These are phyloP conservation scores for Clostera curtula DNA, from an alignment of 2,888 invertebrate genomes.

Conservation along the genomic window DNA sequence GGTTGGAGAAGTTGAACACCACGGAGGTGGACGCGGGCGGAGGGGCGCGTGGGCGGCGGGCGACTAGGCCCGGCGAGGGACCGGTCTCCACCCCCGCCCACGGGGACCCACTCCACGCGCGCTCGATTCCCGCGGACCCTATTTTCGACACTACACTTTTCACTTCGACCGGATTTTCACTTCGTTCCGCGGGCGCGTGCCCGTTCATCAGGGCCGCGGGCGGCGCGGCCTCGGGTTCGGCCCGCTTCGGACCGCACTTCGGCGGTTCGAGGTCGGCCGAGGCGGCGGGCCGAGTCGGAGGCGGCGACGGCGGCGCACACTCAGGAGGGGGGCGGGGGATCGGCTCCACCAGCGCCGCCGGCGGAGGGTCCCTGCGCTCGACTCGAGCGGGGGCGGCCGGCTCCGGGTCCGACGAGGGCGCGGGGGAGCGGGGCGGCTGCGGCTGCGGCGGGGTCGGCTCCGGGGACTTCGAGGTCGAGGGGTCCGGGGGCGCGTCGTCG, in stretches of 20 bases:
- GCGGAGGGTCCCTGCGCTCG: conserved; percentile 62
- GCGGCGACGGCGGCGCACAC: conserved; percentile 5
- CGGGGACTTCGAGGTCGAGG: conserved; percentile 19
- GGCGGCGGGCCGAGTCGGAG: conserved; percentile 29
- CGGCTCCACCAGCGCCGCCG: conserved; percentile 54
- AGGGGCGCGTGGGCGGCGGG: conserved; percentile 30
- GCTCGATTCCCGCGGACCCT: conserved; percentile 47
- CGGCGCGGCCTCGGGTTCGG: conserved; percentile 9
- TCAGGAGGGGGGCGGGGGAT: conserved; percentile 20
- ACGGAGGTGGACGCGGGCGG: conserved; percentile 78
- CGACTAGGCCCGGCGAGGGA: conserved; percentile 11
- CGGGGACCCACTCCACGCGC: conserved; percentile 47
- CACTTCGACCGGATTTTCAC: conserved; percentile 12
- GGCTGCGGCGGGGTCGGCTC: conserved; percentile 24
- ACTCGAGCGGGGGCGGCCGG: conserved; percentile 35
- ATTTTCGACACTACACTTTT: conserved; percentile 29
- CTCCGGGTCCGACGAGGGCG: conserved; percentile 47
- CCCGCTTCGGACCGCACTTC: too few relatives aligned
- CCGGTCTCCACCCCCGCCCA: conserved; percentile 25
- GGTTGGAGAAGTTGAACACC: conserved; percentile 90
- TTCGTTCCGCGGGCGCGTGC: conserved; percentile 19
- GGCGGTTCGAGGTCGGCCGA: conserved; percentile 12
- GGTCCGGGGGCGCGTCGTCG: conserved; percentile 22
- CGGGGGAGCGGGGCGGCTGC: conserved; percentile 26
- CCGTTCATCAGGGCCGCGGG: conserved; percentile 30